Percentiles rank a stretch among this genome's conserved stretches.
Evolutionary conservation across 2,888 invertebrate genomes (phyloP).

Genomic region (Hyppa rectilinea): DNA sequence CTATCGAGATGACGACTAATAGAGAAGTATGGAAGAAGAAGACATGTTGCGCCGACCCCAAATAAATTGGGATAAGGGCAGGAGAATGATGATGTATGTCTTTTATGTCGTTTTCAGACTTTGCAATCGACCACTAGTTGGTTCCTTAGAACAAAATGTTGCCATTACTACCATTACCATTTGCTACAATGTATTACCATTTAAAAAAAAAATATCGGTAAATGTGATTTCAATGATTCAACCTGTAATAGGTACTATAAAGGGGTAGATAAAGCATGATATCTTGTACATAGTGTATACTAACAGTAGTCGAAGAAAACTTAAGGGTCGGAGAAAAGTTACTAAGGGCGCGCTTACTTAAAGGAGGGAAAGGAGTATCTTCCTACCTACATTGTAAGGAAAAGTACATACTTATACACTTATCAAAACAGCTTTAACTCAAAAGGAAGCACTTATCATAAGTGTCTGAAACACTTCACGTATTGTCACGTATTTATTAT

Average conservation of each 20-base stretch:
- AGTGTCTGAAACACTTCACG: constrained; percentile 8
- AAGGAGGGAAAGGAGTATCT: neutral
- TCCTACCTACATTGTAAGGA: constrained; percentile 1
- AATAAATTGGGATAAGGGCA: too few relatives aligned
- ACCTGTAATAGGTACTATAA: neutral
- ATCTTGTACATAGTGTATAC: neutral
- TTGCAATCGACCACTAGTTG: neutral
- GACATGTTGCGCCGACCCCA: too few relatives aligned
- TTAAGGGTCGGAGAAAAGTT: neutral
- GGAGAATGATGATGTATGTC: too few relatives aligned
- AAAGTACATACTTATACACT: constrained; percentile 13
- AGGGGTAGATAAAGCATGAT: neutral
- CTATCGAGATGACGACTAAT: too few relatives aligned
- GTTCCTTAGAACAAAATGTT: neutral
- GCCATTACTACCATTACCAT: too few relatives aligned
- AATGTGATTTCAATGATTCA: neutral
- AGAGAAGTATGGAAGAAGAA: too few relatives aligned
- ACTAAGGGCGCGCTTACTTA: neutral
- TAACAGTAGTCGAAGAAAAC: neutral
- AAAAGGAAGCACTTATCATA: neutral
- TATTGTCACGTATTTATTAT: constrained; percentile 38
- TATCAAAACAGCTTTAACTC: constrained; percentile 4
- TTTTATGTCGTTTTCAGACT: too few relatives aligned
- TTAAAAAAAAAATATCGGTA: too few relatives aligned
- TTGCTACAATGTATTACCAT: too few relatives aligned